Evolutionary conservation across 2,888 invertebrate species (phyloP), one percentile per base, ranked within the genome.

Genomic region (Thecophora atra): DNA sequence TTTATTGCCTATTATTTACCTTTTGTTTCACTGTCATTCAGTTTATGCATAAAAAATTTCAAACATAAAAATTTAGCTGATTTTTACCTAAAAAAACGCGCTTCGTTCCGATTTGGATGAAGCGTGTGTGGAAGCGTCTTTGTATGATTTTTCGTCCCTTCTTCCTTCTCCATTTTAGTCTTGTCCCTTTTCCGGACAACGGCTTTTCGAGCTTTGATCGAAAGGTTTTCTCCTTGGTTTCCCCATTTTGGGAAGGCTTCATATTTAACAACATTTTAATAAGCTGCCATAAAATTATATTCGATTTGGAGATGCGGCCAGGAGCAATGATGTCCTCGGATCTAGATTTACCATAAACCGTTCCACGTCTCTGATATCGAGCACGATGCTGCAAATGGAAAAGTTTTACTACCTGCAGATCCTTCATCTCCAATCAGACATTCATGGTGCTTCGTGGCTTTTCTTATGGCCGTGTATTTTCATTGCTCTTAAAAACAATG

Each of bases 1-100:
- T 83, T 83, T 83, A 83, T 83, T 83, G 81, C 83, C 82, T 82
- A 83, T 83, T 83, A 83, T 83, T 83, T 83, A 83, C 82, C 83
- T 83, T 83, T 82, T 81, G 71, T 75, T 81, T 82, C 81, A 83
- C 79, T 79, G 77, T 81, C 82, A n/a, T n/a, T n/a, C n/a, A n/a
- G 79, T 80, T 73, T 69, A 71, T 72, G 71, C 74, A 76, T 76
- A 78, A 79, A 78, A 78, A 83, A 82, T 83, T 83, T 80, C 76
- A 75, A 76, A 74, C 81, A 82, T 82, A 81, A 82, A 82, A 81
- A 81, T 82, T 79, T 80, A 81, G 78, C 80, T 52, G 15, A 37
- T 67, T 42, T 56, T 51, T 62, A 21, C 51, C 19, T 24, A 42
- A 21, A 67, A 28, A 56, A 76, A 72, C 74, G 68, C 74, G 63